A percentile compares a stretch with the other conserved stretches of the same genome.
phyloP scores from a whole-genome alignment of 2,888 invertebrate species.

The Galeruca laticollis region DNA sequence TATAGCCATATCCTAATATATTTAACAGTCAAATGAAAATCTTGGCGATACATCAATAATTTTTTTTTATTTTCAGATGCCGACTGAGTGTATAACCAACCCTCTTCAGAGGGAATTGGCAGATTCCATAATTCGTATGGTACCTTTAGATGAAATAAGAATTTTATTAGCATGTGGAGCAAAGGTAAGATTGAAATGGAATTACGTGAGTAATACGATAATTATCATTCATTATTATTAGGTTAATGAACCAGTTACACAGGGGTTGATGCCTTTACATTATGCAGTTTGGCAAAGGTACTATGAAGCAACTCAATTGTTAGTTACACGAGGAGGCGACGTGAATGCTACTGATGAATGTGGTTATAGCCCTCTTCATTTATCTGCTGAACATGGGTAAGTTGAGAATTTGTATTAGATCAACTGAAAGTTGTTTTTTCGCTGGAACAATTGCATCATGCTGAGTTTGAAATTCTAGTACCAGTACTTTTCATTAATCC shows the following conservation, averaged over 20 bases:
- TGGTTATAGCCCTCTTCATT: slow-evolving; percentile 90
- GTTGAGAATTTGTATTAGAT: slow-evolving; percentile 10
- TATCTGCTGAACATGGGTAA: slow-evolving; percentile 89
- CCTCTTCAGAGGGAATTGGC: slow-evolving; percentile 87
- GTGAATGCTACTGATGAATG: slow-evolving; percentile 88
- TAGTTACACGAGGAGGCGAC: slow-evolving; percentile 85
- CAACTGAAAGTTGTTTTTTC: no score
- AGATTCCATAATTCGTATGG: slow-evolving; percentile 90
- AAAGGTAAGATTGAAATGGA: slow-evolving; percentile 68
- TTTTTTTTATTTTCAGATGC: slow-evolving; percentile 69
- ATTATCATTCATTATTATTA: slow-evolving; percentile 49
- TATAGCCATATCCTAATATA: no score
- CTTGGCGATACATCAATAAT: no score
- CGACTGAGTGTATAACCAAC: slow-evolving; percentile 80
- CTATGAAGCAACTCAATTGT: slow-evolving; percentile 82
- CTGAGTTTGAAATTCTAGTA: no score
- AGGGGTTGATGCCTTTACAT: slow-evolving; percentile 89
- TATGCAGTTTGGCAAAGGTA: slow-evolving; percentile 93
- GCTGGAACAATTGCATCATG: no score
- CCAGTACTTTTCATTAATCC: no score
- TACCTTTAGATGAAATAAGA: slow-evolving; percentile 87
- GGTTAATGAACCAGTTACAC: slow-evolving; percentile 83
- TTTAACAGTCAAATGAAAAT: no score
- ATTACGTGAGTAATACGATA: not conserved
- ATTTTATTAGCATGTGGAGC: slow-evolving; percentile 89